These are phyloP conservation scores for Myotis findleyi DNA, from an alignment of 2,797 vertebrate species.

Conservation along the genomic window DNA sequence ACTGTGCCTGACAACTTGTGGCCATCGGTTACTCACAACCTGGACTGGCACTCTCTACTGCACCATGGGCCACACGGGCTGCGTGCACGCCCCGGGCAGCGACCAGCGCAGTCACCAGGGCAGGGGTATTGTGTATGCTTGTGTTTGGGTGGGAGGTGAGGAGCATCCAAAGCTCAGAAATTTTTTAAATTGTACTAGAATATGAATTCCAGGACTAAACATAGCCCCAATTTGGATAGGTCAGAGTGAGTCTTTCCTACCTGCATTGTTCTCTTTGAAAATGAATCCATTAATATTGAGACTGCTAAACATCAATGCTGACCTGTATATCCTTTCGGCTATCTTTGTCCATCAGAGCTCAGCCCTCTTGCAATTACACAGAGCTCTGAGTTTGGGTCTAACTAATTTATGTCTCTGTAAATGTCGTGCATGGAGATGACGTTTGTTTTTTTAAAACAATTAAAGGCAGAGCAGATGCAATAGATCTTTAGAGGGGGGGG, in stretches of 20 bases:
- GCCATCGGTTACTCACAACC: background rate
- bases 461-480: conserved; percentile 48
- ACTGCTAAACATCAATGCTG: background rate
- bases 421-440: conserved; percentile 53
- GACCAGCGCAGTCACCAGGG: rapidly evolving
- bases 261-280: background rate
- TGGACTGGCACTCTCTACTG: rapidly evolving
- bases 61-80: background rate
- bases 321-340: background rate
- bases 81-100: rapidly evolving
- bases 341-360: background rate
- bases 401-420: conserved; percentile 51
- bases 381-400: conserved; percentile 26
- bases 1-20: background rate
- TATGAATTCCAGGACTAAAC: background rate
- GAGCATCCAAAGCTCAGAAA: background rate
- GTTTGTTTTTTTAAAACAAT: conserved; percentile 70
- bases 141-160: background rate
- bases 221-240: background rate
- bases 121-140: background rate
- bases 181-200: background rate
- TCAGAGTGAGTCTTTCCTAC: background rate
- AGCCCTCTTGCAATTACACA: background rate
- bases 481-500: conserved; percentile 22
- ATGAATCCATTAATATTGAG: background rate